Evolutionary conservation across 1,140 invertebrate genomes (phyloP).

Genomic region (Microplitis demolitor): DNA sequence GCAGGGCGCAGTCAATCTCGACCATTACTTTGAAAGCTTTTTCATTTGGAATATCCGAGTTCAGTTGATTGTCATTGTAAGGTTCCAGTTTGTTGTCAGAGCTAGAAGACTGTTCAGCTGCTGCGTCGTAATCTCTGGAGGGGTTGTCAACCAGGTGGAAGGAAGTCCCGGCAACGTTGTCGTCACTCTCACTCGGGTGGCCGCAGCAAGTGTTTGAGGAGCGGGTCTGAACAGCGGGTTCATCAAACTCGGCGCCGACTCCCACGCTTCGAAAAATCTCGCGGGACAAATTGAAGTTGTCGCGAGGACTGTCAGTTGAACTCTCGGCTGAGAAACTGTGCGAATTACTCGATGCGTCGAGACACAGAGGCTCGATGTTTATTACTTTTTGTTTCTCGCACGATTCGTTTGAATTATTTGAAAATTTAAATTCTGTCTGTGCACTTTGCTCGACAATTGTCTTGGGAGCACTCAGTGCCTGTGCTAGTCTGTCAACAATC

Average conservation of each 20-base stretch:
- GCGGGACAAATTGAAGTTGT: conserved; percentile 47
- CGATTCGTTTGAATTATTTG: not conserved
- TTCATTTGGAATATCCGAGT: conserved; percentile 11
- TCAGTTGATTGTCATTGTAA: not conserved
- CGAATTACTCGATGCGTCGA: conserved; percentile 35
- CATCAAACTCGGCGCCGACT: conserved; percentile 53
- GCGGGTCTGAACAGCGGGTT: conserved; percentile 33
- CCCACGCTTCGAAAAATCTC: conserved; percentile 54
- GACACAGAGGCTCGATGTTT: conserved; percentile 28
- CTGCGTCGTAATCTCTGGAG: not conserved
- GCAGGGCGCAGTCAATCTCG: conserved; percentile 64
- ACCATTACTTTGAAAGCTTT: conserved; percentile 58
- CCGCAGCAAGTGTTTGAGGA: conserved; percentile 20
- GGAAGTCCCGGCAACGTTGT: not conserved
- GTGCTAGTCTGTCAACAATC: conserved; percentile 34
- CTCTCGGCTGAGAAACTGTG: conserved; percentile 42
- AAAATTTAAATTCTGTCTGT: conserved; percentile 35
- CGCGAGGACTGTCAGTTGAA: conserved; percentile 42
- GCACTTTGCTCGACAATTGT: conserved; percentile 29
- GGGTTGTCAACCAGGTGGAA: not conserved
- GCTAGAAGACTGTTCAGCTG: not conserved
- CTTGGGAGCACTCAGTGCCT: conserved; percentile 33
- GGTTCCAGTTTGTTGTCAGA: not conserved
- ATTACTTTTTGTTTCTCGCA: not conserved
- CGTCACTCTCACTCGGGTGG: not conserved